Evolutionary conservation across 2,888 invertebrate genomes (phyloP).

Genomic region (Orthosia gothica): DNA sequence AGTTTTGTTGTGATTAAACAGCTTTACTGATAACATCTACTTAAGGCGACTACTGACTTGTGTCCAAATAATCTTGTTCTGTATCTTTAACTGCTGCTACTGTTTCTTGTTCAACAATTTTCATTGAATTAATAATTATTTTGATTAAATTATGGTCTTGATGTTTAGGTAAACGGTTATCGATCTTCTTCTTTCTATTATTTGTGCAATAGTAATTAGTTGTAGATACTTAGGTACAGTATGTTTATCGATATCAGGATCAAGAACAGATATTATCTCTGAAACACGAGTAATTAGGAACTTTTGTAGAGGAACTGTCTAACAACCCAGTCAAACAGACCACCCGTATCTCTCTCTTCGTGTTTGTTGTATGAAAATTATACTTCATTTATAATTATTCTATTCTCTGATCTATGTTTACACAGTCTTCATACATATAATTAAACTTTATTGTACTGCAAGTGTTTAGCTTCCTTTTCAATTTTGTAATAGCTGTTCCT

Average conservation of each 20-base stretch:
- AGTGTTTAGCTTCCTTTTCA: constrained; percentile 36
- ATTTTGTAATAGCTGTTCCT: constrained; percentile 15
- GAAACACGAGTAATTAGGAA: too few species aligned
- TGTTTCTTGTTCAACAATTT: constrained; percentile 10
- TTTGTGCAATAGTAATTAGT: too few species aligned
- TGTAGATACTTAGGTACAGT: too few species aligned
- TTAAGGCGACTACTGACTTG: constrained; percentile 24
- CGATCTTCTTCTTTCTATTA: neutral
- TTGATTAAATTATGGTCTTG: neutral
- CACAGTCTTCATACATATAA: constrained; percentile 42
- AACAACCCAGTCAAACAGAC: neutral
- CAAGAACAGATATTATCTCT: too few species aligned
- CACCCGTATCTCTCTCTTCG: neutral
- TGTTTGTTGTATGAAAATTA: neutral
- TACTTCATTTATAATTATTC: constrained; percentile 5
- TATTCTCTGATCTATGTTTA: constrained; percentile 43
- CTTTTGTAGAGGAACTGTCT: neutral
- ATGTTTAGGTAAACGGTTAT: too few species aligned
- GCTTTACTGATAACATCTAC: constrained; percentile 44
- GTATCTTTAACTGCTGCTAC: constrained; percentile 38
- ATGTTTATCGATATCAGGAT: too few species aligned
- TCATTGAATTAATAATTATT: constrained; percentile 5
- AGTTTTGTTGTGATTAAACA: constrained; percentile 47
- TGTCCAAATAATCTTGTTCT: constrained; percentile 38
- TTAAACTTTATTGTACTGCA: constrained; percentile 41